Base-by-base conservation (phyloP, 2,888 invertebrate genomes). In the Drymonia ruficornis region DNA sequence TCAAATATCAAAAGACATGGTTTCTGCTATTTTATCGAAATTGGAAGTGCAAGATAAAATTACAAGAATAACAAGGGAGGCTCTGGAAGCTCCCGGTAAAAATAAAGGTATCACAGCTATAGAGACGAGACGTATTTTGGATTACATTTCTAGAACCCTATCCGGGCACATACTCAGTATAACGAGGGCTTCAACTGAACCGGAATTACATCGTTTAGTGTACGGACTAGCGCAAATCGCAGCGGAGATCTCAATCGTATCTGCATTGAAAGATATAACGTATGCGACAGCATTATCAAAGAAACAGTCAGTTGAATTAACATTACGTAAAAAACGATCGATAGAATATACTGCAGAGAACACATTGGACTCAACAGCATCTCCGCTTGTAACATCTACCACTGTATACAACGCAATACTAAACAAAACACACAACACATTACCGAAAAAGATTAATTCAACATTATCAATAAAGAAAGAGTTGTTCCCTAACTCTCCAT, bases 211-310 rank as follows among this genome's bases (percentile, higher is more conserved):
- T 76, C 82, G 91, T 13, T 70, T 92, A 38, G 91, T 92, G 7
- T 92, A 91, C 61, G 92, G 92, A 7, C 73, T 92, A 63, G 85
- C 88, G n/a, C 91, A 91, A 81, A 90, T 92, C 59, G 86, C 92
- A 44, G 90, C 92, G 44, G 92, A 92, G 73, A 81, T 90, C 11
- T 90, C 92, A 0, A 91, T 92, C 56, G 85, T 92, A 3, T 86
- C 92, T 23, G 91, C 91, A 19, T 72, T 92, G 53, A 91, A 91
- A 72, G 92, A 92, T 61, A 87, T 85, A 7, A 92, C 91, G 8
- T 92, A 91, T 59, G 81, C 91, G 12, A 70, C 83, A 46, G 84
- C 89, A 2, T 67, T 92, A 44, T 91, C 91, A 31, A 92, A 89
- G 61, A 91, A 89, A 59, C 91, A 91, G 66, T 89, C 90, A 3